Percentiles rank a stretch among this genome's conserved stretches.
phyloP scores from a whole-genome alignment of 2,888 invertebrate genomes.

The Aethes cnicana region DNA sequence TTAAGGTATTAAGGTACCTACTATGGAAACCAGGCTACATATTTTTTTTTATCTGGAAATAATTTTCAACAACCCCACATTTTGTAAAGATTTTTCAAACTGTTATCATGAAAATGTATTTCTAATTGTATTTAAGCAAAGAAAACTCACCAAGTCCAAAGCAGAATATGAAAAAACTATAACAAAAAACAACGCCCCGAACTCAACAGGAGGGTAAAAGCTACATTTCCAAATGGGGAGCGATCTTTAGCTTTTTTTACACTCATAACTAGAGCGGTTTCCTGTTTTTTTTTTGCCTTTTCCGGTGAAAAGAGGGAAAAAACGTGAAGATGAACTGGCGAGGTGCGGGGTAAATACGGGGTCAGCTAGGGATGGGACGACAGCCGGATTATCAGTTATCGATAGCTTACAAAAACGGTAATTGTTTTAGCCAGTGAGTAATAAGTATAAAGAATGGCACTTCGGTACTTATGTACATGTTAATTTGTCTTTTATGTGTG shows the following conservation, averaged over 20 bases:
- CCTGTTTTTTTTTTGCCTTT: slow-evolving; percentile 75
- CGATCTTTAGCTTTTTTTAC: slow-evolving; percentile 68
- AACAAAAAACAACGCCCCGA: slow-evolving; percentile 32
- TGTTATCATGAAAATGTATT: no score
- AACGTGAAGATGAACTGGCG: slow-evolving; percentile 81
- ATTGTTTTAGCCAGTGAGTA: no score
- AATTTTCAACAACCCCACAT: no score
- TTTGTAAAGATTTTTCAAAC: no score
- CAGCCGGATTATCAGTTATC: slow-evolving; percentile 9
- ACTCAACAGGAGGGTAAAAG: slow-evolving; percentile 45
- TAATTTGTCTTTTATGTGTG: no score
- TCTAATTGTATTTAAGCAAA: no score
- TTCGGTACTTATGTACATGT: no score
- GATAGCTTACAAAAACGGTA: background rate
- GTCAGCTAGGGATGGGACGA: slow-evolving; percentile 54
- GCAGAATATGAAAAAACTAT: slow-evolving; percentile 9
- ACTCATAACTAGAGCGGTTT: slow-evolving; percentile 79
- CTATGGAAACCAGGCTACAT: no score
- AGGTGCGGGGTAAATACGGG: slow-evolving; percentile 80
- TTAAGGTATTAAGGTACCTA: no score
- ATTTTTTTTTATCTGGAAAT: no score
- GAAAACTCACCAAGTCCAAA: background rate
- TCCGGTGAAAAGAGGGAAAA: slow-evolving; percentile 74
- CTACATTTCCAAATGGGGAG: slow-evolving; percentile 53
- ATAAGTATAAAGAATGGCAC: no score